Evolutionary conservation across 1,140 invertebrate species (phyloP).

Genomic region (Nilaparvata lugens): DNA sequence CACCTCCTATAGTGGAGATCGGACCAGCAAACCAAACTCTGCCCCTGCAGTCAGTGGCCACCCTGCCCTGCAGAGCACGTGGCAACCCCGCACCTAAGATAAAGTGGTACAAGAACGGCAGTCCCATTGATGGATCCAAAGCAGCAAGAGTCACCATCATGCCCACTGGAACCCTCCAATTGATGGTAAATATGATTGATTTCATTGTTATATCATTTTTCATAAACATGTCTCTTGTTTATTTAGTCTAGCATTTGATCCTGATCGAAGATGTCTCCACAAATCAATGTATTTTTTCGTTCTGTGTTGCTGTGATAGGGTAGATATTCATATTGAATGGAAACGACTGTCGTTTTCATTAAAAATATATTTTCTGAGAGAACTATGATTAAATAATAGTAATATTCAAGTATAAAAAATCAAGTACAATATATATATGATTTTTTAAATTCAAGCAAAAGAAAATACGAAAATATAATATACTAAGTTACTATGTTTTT

Average conservation of each 20-base stretch:
- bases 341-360: too few species aligned
- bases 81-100: slow-evolving; percentile 67
- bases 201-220: not conserved
- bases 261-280: not conserved
- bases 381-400: too few species aligned
- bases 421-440: too few species aligned
- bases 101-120: slow-evolving; percentile 74
- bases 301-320: too few species aligned
- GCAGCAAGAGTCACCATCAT: slow-evolving; percentile 55
- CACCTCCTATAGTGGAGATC: slow-evolving; percentile 77
- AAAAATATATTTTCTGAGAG: too few species aligned
- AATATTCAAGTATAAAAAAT: too few species aligned
- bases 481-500: too few species aligned
- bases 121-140: slow-evolving; percentile 44
- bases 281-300: not conserved
- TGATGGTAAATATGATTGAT: slow-evolving; percentile 33
- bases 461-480: too few species aligned
- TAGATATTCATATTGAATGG: too few species aligned
- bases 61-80: slow-evolving; percentile 63
- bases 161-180: slow-evolving; percentile 64
- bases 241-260: not conserved
- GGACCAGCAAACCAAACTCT: slow-evolving; percentile 87
- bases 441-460: too few species aligned
- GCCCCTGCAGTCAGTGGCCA: slow-evolving; percentile 62
- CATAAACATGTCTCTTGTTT: too few species aligned